phyloP scores from a whole-genome alignment of 2,797 vertebrate species.

The Sternarchorhynchus goeldii region DNA sequence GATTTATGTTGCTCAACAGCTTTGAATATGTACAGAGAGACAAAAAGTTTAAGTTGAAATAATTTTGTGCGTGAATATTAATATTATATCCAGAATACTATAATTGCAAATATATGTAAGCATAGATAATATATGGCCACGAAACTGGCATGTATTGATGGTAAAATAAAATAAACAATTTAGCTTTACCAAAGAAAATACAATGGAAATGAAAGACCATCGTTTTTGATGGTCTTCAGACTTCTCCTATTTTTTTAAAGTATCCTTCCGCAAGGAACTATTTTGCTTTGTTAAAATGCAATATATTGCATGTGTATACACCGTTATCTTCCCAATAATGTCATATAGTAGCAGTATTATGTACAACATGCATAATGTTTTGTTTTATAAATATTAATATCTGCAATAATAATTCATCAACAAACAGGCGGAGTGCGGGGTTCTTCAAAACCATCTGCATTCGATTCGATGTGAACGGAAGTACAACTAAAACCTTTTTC shows the following conservation, averaged over 20 bases:
- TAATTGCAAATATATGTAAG: too few relatives aligned
- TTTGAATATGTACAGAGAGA: neutral
- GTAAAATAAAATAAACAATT: neutral
- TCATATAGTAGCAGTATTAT: neutral
- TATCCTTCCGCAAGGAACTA: constrained; percentile 72
- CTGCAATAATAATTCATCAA: neutral
- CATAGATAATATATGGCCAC: too few relatives aligned
- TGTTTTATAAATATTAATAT: neutral
- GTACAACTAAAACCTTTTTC: constrained; percentile 60
- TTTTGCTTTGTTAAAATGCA: neutral
- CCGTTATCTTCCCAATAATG: fast-evolving
- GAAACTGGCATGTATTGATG: neutral
- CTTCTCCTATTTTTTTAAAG: neutral
- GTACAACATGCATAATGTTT: neutral
- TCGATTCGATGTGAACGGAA: constrained; percentile 57
- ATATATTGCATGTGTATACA: fast-evolving
- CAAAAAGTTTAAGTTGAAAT: too few relatives aligned
- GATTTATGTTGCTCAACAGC: neutral
- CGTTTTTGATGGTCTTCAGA: constrained; percentile 76
- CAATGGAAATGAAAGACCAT: constrained; percentile 68
- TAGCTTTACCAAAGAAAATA: neutral
- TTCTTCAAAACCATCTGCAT: constrained; percentile 55
- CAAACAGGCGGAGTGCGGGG: constrained; percentile 47
- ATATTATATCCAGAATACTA: too few relatives aligned
- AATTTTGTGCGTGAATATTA: too few relatives aligned